phyloP scores from a whole-genome alignment of 2,797 vertebrate genomes.

The Lemur catta region DNA sequence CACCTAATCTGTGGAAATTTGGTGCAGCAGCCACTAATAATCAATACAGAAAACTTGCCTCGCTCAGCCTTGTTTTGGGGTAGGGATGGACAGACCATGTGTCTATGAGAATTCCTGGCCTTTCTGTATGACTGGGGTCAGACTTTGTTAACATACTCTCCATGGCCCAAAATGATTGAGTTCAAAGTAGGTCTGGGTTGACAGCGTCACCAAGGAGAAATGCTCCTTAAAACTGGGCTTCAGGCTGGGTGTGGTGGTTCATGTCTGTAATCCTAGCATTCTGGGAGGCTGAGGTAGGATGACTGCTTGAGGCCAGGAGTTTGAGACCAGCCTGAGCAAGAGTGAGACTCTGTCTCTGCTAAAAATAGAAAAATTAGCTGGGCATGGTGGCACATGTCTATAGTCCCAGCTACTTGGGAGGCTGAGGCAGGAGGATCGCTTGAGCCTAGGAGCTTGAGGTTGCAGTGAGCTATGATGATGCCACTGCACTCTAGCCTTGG shows the following conservation, averaged over 20 bases:
- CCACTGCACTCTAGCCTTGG: not conserved
- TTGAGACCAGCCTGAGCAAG: not conserved
- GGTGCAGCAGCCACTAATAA: not conserved
- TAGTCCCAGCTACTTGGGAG: not conserved
- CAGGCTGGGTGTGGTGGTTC: not conserved
- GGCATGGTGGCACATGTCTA: not conserved
- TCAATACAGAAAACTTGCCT: not conserved
- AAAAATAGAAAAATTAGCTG: not conserved
- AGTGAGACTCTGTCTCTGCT: not conserved
- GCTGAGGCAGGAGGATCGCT: not conserved
- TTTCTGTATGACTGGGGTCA: not conserved
- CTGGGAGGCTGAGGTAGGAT: not conserved
- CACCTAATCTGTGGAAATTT: not conserved
- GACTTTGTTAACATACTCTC: not conserved
- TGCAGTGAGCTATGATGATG: not conserved
- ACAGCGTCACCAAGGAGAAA: not conserved
- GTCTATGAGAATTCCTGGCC: not conserved
- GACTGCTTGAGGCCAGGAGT: not conserved
- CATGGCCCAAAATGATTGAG: not conserved
- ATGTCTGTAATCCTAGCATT: not conserved
- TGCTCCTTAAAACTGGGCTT: not conserved
- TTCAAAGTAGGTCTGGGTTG: not conserved
- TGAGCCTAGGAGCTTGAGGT: not conserved
- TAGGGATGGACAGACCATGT: not conserved
- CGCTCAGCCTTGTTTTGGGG: not conserved